A percentile compares a stretch with the other conserved stretches of the same genome.
These are phyloP conservation scores for Parazoanthus darwini DNA, from an alignment of 92 coral and sea anemone species.

Conservation along the genomic window DNA sequence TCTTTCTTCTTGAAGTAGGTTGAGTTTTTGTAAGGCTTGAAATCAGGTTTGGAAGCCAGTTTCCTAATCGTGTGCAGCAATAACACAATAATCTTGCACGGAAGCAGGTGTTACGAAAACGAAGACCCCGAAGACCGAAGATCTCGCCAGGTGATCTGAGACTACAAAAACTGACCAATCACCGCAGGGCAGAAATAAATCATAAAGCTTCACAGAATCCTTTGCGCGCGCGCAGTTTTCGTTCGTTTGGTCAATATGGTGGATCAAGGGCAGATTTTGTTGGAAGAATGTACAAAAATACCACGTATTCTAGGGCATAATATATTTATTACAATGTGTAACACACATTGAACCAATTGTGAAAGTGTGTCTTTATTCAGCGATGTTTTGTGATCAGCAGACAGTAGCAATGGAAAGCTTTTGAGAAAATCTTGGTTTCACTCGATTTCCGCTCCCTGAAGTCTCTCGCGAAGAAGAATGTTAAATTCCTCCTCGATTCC, in stretches of 20 bases:
- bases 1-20: too few species aligned
- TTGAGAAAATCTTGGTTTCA: neutral
- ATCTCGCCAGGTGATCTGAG: too few species aligned
- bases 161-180: too few species aligned
- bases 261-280: neutral
- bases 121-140: too few species aligned
- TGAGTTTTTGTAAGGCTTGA: too few species aligned
- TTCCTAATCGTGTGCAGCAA: too few species aligned
- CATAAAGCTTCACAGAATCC: too few species aligned
- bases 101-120: too few species aligned
- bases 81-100: too few species aligned
- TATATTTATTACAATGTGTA: neutral
- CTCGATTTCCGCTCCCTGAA: neutral
- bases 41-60: too few species aligned
- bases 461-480: neutral
- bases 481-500: neutral
- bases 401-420: neutral
- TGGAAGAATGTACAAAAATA: neutral
- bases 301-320: neutral
- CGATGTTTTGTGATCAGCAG: neutral
- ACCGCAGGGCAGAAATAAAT: too few species aligned
- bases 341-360: slow-evolving; percentile 2
- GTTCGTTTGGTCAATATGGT: neutral
- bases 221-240: neutral
- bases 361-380: neutral